Evolutionary conservation across 2,113 vertebrate genomes (phyloP), one percentile per base, ranked within the genome.

Genomic region (Labeo rohita): DNA sequence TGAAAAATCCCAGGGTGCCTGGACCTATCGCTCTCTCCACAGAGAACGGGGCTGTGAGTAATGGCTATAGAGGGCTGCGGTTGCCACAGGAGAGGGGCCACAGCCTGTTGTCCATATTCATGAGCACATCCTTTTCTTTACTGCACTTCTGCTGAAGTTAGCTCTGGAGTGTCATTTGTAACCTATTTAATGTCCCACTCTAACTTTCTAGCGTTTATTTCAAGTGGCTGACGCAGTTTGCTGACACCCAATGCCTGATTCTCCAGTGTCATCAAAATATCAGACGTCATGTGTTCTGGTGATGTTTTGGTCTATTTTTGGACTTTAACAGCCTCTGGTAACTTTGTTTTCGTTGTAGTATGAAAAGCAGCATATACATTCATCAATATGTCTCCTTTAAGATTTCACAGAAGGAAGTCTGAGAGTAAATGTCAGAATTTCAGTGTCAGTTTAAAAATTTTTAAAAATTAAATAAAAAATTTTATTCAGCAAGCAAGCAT

Each of bases 81-180:
- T 39, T 13, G 34, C 66, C 66, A 36, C 12, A 36, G 65, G 13
- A 68, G 28, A 68, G 65, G 28, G 9, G 16, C 36, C 23, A 36
- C 65, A 72, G 11, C 39, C 36, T 50, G 47, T 77, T 5, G 34
- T 77, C 56, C 47, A 76, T 85, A 85, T 77, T 52, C 56, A 85
- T 52, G 56, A 78, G 61, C 8, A 61, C 16, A 63, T 83, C 47
- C 47, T 68, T 13, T 49, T 81, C 56, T 54, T 84, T 18, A 73
- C 82, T 73, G 68, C 39, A 28, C 23, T 36, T 52, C 36, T 63
- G 61, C 39, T 45, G 23, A 16, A 70, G 80, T 82, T 34, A 6
- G 16, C 50, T 16, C 23, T 9, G 5, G 4, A 54, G 47, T 18
- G 54, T 75, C 10, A 84, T 63, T 28, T 36, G 47, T 65, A 36